Evolutionary conservation across 2,113 vertebrate genomes (phyloP).

Genomic region (Erythrolamprus reginae): DNA sequence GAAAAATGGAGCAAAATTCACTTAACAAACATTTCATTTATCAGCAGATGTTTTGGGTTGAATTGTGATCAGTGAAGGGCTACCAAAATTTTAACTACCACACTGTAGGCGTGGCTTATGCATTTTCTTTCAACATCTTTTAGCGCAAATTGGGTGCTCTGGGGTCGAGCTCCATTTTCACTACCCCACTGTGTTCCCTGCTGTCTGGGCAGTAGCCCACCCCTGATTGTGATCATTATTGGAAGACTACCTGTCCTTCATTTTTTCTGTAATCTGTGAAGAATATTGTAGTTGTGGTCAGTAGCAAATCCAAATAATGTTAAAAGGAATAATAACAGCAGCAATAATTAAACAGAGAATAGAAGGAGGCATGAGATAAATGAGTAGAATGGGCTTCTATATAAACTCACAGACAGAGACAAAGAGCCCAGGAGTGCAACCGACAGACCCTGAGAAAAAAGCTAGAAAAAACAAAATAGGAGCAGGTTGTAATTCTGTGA

Average conservation of each 20-base stretch:
- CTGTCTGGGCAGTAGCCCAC: too few species aligned
- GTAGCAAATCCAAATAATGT: background rate
- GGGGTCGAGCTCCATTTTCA: too few species aligned
- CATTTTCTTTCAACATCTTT: too few species aligned
- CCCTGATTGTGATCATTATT: background rate
- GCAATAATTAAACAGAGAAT: background rate
- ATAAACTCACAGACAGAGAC: background rate
- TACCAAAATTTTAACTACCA: too few species aligned
- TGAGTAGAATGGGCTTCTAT: background rate
- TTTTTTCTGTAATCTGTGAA: background rate
- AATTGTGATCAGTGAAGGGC: background rate
- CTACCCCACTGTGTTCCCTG: too few species aligned
- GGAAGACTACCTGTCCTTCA: background rate
- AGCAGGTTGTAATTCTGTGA: background rate
- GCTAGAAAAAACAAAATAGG: background rate
- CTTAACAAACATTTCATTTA: background rate
- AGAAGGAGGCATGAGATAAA: background rate
- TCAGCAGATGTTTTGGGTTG: background rate
- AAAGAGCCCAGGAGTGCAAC: background rate
- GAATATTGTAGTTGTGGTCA: background rate
- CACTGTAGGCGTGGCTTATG: too few species aligned
- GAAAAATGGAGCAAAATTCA: background rate
- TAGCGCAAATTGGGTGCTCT: too few species aligned
- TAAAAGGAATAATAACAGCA: background rate
- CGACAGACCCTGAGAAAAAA: background rate